phyloP scores from a whole-genome alignment of 2,113 vertebrate genomes.

The Colaptes auratus region DNA sequence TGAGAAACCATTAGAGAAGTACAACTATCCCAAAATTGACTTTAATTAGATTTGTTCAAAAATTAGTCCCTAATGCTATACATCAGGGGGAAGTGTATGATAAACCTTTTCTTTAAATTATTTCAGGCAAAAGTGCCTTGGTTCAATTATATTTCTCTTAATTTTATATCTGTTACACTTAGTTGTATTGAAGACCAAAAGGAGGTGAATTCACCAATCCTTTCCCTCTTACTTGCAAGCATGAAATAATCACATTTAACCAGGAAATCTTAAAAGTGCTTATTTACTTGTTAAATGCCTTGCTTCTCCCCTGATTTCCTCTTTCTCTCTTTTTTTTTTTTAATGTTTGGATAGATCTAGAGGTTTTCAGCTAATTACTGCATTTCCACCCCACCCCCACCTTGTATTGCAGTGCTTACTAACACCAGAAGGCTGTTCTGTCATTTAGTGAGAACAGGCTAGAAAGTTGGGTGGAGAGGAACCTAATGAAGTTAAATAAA shows the following conservation, averaged over 20 bases:
- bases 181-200: background rate
- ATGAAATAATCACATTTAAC: background rate
- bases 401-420: background rate
- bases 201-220: background rate
- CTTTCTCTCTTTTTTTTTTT: background rate
- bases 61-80: background rate
- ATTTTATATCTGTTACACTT: background rate
- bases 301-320: background rate
- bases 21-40: background rate
- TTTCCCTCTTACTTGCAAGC: background rate
- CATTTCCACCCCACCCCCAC: background rate
- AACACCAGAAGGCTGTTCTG: background rate
- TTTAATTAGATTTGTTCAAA: conserved; percentile 35
- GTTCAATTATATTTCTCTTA: background rate
- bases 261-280: background rate
- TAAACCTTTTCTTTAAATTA: background rate
- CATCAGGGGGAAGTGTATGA: background rate
- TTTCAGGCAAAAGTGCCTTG: background rate
- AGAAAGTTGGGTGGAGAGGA: no score
- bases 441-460: no score
- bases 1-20: conserved; percentile 36
- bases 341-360: background rate
- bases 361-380: background rate
- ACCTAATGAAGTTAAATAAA: no score
- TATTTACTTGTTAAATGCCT: background rate